Evolutionary conservation across 2,888 invertebrate species (phyloP).

Genomic region (Alviniconcha strummeri): DNA sequence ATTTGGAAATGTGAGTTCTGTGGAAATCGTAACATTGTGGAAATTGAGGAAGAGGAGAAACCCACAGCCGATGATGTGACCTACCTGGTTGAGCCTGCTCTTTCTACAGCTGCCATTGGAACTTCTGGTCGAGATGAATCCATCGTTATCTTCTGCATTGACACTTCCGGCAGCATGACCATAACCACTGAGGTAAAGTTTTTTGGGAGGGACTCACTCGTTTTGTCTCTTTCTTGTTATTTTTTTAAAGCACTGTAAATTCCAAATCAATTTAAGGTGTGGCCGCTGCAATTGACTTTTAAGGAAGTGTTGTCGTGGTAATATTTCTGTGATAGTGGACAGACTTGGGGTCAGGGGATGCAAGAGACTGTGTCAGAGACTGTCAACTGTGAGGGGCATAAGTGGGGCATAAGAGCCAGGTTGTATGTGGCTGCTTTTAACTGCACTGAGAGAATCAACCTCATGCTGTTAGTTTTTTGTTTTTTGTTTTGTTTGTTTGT

Average conservation of each 20-base stretch:
- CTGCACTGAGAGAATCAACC: too few relatives aligned
- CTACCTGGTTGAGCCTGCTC: constrained; percentile 68
- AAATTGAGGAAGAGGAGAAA: constrained; percentile 67
- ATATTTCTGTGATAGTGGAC: too few relatives aligned
- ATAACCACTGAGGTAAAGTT: constrained; percentile 66
- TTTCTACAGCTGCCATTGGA: constrained; percentile 61
- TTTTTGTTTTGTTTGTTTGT: too few relatives aligned
- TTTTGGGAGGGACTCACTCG: too few relatives aligned
- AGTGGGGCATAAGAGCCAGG: too few relatives aligned
- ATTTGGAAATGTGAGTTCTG: constrained; percentile 71
- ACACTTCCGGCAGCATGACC: constrained; percentile 73
- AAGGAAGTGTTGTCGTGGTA: too few relatives aligned
- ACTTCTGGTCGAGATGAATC: constrained; percentile 64
- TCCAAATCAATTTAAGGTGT: background rate
- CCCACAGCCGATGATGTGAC: constrained; percentile 67
- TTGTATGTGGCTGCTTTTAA: too few relatives aligned
- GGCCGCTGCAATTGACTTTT: too few relatives aligned
- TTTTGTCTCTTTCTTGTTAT: background rate
- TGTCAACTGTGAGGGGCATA: too few relatives aligned
- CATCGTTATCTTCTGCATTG: constrained; percentile 70
- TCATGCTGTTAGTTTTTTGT: too few relatives aligned
- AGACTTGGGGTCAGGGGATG: too few relatives aligned
- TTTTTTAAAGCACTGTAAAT: background rate
- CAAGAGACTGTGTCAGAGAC: too few relatives aligned
- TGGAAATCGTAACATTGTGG: constrained; percentile 54